These are phyloP conservation scores for Pungitius pungitius DNA, from an alignment of 2,113 vertebrate species.

Conservation along the genomic window DNA sequence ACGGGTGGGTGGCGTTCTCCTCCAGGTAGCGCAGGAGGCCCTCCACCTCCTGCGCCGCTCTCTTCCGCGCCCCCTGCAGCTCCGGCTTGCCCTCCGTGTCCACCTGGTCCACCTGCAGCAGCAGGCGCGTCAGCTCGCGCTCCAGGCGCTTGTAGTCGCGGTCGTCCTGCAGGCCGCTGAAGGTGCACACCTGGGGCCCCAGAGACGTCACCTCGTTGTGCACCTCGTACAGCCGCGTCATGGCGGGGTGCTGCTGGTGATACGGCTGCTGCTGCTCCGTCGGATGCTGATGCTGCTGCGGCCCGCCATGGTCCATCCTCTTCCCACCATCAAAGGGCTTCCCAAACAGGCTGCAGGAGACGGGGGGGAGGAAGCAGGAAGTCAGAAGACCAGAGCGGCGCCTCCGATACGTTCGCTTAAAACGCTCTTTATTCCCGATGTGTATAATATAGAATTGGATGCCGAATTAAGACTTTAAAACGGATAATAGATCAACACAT, in stretches of 20 bases:
- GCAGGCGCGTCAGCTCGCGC: constrained; percentile 87
- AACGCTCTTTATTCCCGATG: too few relatives aligned
- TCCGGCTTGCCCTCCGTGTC: constrained; percentile 91
- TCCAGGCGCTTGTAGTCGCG: constrained; percentile 91
- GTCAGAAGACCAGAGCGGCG: neutral
- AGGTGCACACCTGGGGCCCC: constrained; percentile 90
- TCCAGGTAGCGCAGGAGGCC: constrained; percentile 92
- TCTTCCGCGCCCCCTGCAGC: constrained; percentile 89
- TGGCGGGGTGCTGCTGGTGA: constrained; percentile 83
- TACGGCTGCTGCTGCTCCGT: constrained; percentile 64
- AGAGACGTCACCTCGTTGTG: constrained; percentile 88
- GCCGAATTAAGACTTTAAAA: neutral
- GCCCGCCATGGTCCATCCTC: constrained; percentile 94
- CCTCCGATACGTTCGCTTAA: too few relatives aligned
- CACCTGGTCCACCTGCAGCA: constrained; percentile 94
- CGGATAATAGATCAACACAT: too few relatives aligned
- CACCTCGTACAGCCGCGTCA: constrained; percentile 90
- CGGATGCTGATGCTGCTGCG: constrained; percentile 65
- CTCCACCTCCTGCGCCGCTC: constrained; percentile 90
- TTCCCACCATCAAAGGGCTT: constrained; percentile 83
- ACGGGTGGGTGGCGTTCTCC: constrained; percentile 91
- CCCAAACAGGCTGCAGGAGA: constrained; percentile 80
- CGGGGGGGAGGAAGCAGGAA: neutral
- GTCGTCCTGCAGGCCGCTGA: constrained; percentile 90
- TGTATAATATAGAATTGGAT: neutral